These are phyloP conservation scores for Apus apus DNA, from an alignment of 2,113 vertebrate genomes.

Conservation along the genomic window DNA sequence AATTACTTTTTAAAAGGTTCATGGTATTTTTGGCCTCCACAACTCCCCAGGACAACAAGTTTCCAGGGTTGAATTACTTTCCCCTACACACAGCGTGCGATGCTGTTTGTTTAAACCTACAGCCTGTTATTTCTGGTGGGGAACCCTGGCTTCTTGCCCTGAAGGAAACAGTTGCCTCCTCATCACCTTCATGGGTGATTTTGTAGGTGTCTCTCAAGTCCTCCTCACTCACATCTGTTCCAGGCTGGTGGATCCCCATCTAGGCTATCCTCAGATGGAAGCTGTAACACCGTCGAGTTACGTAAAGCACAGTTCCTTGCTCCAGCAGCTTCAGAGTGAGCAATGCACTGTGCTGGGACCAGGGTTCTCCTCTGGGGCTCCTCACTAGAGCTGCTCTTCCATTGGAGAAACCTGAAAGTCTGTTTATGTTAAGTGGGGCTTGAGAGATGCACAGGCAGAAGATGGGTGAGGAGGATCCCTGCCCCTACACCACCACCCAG, in stretches of 20 bases:
- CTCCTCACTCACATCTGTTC: neutral
- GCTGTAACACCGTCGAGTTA: neutral
- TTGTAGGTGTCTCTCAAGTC: neutral
- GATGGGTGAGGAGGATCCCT: neutral
- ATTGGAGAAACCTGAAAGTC: neutral
- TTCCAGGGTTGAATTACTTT: neutral
- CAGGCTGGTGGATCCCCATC: neutral
- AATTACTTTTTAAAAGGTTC: constrained; percentile 21
- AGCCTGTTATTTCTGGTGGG: neutral
- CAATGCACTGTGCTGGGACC: neutral
- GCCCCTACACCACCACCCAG: neutral
- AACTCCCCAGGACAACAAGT: neutral
- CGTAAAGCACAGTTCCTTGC: neutral
- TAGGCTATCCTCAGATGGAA: neutral
- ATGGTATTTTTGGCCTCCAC: neutral
- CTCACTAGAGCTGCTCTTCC: neutral
- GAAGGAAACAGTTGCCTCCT: neutral
- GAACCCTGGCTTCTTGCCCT: neutral
- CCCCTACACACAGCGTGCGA: fast-evolving
- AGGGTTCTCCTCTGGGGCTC: neutral
- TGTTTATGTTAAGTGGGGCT: neutral
- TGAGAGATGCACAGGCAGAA: neutral
- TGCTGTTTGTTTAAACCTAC: neutral
- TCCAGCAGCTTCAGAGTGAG: neutral
- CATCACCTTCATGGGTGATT: neutral